phyloP scores from a whole-genome alignment of 2,113 vertebrate species.

The Spea bombifrons region DNA sequence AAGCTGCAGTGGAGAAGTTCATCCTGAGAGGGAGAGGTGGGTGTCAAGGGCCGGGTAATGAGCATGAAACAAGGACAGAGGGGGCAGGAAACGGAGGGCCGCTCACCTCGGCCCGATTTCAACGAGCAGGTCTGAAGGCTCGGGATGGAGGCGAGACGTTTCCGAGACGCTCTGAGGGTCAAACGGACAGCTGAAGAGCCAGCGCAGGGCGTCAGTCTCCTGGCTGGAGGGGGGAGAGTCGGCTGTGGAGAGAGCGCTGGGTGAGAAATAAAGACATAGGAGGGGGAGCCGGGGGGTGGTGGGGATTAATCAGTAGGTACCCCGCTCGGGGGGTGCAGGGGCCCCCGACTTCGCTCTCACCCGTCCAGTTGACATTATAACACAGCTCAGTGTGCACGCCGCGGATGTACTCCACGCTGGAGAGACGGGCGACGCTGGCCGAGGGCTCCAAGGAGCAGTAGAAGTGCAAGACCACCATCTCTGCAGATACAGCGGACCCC shows the following conservation, averaged over 20 bases:
- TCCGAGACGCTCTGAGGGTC: constrained; percentile 63
- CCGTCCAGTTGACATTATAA: constrained; percentile 83
- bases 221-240: constrained; percentile 54
- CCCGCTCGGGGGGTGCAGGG: not conserved
- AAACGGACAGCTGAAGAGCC: constrained; percentile 77
- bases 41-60: not conserved
- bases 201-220: constrained; percentile 70
- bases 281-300: not conserved
- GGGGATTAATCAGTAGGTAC: not conserved
- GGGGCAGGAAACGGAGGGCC: not conserved
- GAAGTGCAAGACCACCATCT: constrained; percentile 73
- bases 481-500: constrained; percentile 13
- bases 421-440: constrained; percentile 57
- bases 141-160: constrained; percentile 63
- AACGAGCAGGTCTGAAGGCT: constrained; percentile 66
- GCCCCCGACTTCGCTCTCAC: constrained; percentile 54
- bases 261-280: no score
- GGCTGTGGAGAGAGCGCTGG: constrained; percentile 54
- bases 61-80: no score
- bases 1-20: constrained; percentile 85
- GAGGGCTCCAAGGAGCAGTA: constrained; percentile 63
- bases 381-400: constrained; percentile 70
- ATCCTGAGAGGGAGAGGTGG: constrained; percentile 61
- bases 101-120: constrained; percentile 84
- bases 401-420: constrained; percentile 59